Percentiles rank a stretch among this genome's conserved stretches.
Conservation (phyloP, 2,113 vertebrate species). For the Tragelaphus buxtoni region DNA sequence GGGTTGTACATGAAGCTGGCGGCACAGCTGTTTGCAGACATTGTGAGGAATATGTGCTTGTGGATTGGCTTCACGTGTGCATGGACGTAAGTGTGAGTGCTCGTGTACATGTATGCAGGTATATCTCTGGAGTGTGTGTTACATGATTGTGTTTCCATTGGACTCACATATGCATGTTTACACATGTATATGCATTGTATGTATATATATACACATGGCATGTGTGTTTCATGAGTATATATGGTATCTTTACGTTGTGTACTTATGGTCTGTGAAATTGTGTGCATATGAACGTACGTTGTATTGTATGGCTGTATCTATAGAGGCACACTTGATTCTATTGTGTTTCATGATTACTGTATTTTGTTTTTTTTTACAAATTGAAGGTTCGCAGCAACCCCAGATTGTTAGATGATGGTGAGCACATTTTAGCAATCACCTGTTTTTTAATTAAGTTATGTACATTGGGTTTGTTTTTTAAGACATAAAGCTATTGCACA, state of each 20-base stretch:
- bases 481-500: not conserved
- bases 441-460: not conserved
- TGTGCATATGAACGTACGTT: not conserved
- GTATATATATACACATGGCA: not conserved
- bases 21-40: fast-evolving
- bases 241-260: not conserved
- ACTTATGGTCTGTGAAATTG: not conserved
- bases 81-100: not conserved
- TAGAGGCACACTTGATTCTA: not conserved
- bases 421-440: not conserved
- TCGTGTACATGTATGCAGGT: not conserved
- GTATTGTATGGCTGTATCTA: not conserved
- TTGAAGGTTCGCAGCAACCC: not conserved
- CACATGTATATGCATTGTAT: not conserved
- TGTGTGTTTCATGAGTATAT: not conserved
- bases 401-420: not conserved
- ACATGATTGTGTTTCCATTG: not conserved
- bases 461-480: not conserved
- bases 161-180: not conserved
- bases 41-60: fast-evolving
- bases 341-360: fast-evolving
- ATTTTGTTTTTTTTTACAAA: not conserved
- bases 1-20: fast-evolving
- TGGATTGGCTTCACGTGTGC: too few species aligned
- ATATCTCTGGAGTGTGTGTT: not conserved